Percentiles rank a stretch among this genome's conserved stretches.
phyloP scores from a whole-genome alignment of 2,113 vertebrate species.

The Sterrhoptilus dennistouni region DNA sequence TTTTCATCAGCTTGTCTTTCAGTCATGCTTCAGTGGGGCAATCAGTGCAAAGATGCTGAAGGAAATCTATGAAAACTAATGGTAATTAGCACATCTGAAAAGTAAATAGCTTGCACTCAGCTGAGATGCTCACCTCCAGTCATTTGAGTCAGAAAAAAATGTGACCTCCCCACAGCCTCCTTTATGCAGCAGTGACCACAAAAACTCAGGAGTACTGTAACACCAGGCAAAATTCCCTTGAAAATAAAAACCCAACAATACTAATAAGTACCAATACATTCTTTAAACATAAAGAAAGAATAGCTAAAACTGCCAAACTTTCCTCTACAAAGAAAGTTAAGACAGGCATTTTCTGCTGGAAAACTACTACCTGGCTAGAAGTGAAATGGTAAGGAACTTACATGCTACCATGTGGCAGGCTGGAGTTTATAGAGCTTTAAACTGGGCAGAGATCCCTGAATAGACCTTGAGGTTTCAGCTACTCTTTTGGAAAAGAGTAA shows the following conservation, averaged over 20 bases:
- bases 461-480: conserved; percentile 23
- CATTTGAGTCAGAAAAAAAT: neutral
- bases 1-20: neutral
- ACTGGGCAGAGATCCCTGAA: conserved; percentile 6
- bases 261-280: neutral
- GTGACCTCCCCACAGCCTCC: neutral
- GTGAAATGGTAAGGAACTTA: neutral
- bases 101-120: neutral
- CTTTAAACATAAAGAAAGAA: neutral
- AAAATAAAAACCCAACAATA: neutral
- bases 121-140: neutral
- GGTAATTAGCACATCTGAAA: neutral
- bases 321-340: neutral
- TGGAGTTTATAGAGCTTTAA: neutral
- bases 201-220: neutral
- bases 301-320: neutral
- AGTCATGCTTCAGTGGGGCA: neutral
- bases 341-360: neutral
- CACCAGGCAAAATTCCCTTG: neutral
- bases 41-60: neutral
- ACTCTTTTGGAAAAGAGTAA: conserved; percentile 22
- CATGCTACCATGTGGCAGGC: neutral
- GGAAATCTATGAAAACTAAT: neutral
- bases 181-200: neutral
- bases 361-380: neutral